Percentiles rank a stretch among this genome's conserved stretches.
phyloP scores from a whole-genome alignment of 1,140 invertebrate species.

The Neodiprion virginianus region DNA sequence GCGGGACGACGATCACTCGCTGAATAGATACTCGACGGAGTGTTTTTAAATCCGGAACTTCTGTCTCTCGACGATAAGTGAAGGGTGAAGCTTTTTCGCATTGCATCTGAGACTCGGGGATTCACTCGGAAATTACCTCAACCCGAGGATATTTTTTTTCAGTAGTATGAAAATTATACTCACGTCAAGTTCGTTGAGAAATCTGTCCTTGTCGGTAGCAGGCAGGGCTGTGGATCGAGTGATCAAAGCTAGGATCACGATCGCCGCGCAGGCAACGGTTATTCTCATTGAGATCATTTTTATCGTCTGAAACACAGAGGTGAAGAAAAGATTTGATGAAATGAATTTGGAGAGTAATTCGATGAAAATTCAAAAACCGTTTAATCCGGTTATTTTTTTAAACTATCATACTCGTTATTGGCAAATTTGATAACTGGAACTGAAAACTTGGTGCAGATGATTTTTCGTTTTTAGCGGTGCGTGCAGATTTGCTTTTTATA shows the following conservation, averaged over 20 bases:
- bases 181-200: constrained; percentile 47
- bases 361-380: neutral
- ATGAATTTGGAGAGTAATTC: neutral
- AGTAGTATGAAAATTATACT: constrained; percentile 30
- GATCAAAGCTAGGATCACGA: constrained; percentile 36
- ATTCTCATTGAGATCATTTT: constrained; percentile 40
- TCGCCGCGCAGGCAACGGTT: constrained; percentile 27
- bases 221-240: constrained; percentile 41
- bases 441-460: no score
- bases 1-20: no score
- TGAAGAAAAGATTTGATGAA: constrained; percentile 1
- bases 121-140: no score
- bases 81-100: no score
- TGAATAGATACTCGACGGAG: no score
- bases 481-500: no score
- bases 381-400: neutral
- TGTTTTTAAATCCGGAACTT: no score
- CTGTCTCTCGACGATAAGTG: no score
- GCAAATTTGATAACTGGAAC: no score
- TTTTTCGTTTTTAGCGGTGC: no score
- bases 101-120: no score
- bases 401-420: neutral
- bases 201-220: constrained; percentile 42
- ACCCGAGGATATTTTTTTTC: no score
- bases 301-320: neutral